Conservation (phyloP, 2,797 vertebrate species). For the Muraenolepis orangiensis region DNA sequence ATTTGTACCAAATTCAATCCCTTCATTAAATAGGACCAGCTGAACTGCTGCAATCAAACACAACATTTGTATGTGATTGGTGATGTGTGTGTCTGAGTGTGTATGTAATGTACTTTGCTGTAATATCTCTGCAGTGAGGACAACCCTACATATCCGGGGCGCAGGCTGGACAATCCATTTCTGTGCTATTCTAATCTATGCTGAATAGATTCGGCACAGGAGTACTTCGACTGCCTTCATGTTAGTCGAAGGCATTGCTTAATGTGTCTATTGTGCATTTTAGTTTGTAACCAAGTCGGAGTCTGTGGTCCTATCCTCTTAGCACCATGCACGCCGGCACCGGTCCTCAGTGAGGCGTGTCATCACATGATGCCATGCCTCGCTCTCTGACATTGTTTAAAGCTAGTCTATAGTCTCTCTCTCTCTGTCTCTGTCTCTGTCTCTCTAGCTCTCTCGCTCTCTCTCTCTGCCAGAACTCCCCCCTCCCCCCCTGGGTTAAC, state of each 20-base stretch:
- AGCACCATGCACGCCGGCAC: background rate
- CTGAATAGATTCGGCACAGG: background rate
- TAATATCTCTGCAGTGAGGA: background rate
- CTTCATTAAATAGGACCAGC: too few relatives aligned
- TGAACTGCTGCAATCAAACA: too few relatives aligned
- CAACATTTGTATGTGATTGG: background rate
- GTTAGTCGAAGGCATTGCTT: background rate
- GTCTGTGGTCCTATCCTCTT: background rate
- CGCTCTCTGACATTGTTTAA: background rate
- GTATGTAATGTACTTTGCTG: background rate
- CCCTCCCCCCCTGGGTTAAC: slow-evolving; percentile 27
- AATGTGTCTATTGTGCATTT: background rate
- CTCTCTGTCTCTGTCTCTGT: background rate
- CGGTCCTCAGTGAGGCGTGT: background rate
- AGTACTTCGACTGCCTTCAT: background rate
- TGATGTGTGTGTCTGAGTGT: too few relatives aligned
- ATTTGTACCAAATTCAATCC: too few relatives aligned
- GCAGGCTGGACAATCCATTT: background rate
- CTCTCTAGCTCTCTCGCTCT: slow-evolving; percentile 24
- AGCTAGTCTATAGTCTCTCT: background rate
- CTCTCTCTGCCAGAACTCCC: slow-evolving; percentile 12
- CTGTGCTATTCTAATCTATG: background rate
- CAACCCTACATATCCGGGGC: background rate
- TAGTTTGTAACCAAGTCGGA: background rate
- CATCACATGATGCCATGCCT: background rate